Conservation (phyloP, 2,888 invertebrate species). For the Odontocerum albicorne region DNA sequence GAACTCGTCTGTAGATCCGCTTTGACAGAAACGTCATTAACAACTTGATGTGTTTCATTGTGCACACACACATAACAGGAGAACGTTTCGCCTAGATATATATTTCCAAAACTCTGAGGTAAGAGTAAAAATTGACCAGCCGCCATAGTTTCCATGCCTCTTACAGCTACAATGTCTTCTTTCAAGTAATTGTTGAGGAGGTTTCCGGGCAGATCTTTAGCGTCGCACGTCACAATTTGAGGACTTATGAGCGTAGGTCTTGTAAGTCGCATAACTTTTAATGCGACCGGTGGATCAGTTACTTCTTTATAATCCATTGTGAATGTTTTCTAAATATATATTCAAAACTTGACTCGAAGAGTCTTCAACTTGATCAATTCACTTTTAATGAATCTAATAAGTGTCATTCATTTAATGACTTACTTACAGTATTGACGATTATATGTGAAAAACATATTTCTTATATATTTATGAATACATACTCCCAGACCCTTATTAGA, state of each 20-base stretch:
- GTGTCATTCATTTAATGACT: too few relatives aligned
- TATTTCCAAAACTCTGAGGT: conserved; percentile 97
- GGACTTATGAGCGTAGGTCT: conserved; percentile 86
- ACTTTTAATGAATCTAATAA: too few relatives aligned
- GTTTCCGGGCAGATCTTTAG: conserved; percentile 81
- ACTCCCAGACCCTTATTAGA: too few relatives aligned
- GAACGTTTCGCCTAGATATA: conserved; percentile 97
- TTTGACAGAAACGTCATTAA: conserved; percentile 83
- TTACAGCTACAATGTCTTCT: conserved; percentile 81
- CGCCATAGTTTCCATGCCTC: conserved; percentile 79
- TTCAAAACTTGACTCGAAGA: not conserved
- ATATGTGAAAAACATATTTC: too few relatives aligned
- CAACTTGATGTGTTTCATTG: conserved; percentile 87
- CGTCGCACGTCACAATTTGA: conserved; percentile 80
- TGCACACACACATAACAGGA: conserved; percentile 97
- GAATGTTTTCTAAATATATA: not conserved
- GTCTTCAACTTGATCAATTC: too few relatives aligned
- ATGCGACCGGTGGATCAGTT: conserved; percentile 62
- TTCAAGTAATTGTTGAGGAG: conserved; percentile 76
- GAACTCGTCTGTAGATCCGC: conserved; percentile 93
- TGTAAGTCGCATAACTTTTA: conserved; percentile 92
- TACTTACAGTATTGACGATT: too few relatives aligned
- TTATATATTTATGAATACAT: too few relatives aligned
- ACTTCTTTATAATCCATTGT: conserved; percentile 62
- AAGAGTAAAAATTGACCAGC: conserved; percentile 88